A percentile compares a stretch with the other conserved stretches of the same genome.
Evolutionary conservation across 2,888 invertebrate species (phyloP).

Genomic region (Epiblema foenella): DNA sequence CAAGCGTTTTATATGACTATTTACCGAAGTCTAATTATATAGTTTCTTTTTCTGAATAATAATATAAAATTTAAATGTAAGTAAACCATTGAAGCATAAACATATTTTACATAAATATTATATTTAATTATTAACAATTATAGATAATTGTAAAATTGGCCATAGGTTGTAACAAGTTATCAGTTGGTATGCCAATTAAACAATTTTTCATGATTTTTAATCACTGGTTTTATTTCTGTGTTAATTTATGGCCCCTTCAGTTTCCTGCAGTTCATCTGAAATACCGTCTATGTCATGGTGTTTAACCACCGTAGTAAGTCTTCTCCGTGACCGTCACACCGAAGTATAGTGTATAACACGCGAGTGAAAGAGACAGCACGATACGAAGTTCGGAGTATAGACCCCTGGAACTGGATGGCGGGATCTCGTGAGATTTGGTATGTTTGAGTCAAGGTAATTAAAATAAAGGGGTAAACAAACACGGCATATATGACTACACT

Average conservation of each 20-base stretch:
- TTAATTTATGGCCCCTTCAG: background rate
- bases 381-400: no score
- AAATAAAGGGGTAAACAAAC: no score
- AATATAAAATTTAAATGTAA: constrained; percentile 84
- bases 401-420: no score
- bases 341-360: no score
- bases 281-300: no score
- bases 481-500: no score
- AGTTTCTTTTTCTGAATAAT: constrained; percentile 78
- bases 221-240: constrained; percentile 68
- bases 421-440: no score
- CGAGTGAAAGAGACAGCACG: no score
- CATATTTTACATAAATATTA: constrained; percentile 85
- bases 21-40: constrained; percentile 75
- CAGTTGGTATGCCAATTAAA: constrained; percentile 84
- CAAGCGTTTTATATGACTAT: constrained; percentile 74
- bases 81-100: constrained; percentile 84
- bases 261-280: no score
- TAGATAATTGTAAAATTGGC: constrained; percentile 85
- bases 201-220: constrained; percentile 85
- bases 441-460: no score
- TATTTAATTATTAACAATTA: constrained; percentile 84
- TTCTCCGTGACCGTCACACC: no score
- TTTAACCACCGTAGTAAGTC: no score
- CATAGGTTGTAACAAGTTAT: constrained; percentile 84